These are phyloP conservation scores for Pogonocherus hispidulus DNA, from an alignment of 2,888 invertebrate genomes.

Conservation along the genomic window DNA sequence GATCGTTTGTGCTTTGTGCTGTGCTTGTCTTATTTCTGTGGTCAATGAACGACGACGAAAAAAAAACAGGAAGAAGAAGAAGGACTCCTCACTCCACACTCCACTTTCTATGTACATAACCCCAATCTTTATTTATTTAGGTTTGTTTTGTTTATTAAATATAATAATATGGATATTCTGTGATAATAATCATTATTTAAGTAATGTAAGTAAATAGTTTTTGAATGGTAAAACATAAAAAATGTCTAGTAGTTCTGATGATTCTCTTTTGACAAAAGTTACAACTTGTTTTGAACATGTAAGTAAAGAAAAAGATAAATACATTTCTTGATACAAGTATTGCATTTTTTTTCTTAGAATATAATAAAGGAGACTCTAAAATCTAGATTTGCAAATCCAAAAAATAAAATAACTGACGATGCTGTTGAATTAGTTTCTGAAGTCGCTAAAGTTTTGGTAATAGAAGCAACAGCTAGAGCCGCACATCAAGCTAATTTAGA, in stretches of 20 bases:
- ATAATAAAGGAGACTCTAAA: constrained; percentile 72
- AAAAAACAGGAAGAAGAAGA: no score
- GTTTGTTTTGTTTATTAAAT: no score
- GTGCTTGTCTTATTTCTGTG: no score
- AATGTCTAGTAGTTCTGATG: constrained; percentile 9
- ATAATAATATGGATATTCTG: no score
- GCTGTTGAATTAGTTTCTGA: constrained; percentile 71
- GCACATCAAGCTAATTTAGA: constrained; percentile 70
- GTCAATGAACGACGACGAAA: no score
- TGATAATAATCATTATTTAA: no score
- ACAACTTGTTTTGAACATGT: constrained; percentile 14
- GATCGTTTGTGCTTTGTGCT: no score
- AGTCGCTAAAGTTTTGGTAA: constrained; percentile 71
- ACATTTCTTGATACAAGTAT: constrained; percentile 36
- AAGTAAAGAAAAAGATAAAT: constrained; percentile 20
- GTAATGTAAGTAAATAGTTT: background rate
- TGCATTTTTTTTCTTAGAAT: constrained; percentile 64
- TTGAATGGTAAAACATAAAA: background rate
- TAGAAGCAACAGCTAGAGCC: constrained; percentile 72
- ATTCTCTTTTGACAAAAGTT: constrained; percentile 1
- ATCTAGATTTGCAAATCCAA: constrained; percentile 71
- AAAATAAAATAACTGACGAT: constrained; percentile 72
- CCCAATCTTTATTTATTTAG: no score
- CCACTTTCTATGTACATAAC: no score
- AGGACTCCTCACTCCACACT: no score